Base-by-base conservation (phyloP, 2,797 vertebrate species). In the Xiphorhynchus erythropygius region DNA sequence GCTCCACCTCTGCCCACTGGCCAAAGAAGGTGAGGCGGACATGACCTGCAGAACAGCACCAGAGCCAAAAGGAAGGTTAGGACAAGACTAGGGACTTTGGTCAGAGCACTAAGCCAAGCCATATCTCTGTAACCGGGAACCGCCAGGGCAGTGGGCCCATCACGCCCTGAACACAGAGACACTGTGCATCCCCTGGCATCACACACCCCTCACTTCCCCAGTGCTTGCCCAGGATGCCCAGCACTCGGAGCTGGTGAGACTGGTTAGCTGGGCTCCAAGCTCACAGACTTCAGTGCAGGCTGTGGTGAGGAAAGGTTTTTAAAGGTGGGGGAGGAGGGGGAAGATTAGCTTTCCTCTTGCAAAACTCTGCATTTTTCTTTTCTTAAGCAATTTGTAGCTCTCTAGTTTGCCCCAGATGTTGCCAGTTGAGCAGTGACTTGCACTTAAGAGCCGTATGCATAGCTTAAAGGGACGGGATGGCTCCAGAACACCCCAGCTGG, bases 1-100 rank as follows among this genome's bases (percentile, higher is more conserved):
- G 98, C 96, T 99, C 99, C 95, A 99, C 99, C 62, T 99, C 99
- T n/a, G 99, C 98, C 99, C 99, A 99, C 97, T 99, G 99, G 92
- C 99, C 99, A 89, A 99, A 99, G 97, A 99, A 99, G 0, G 99
- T 99, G 97, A 99, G 98, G 93, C 98, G 98, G 87, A 98, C 91
- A 11, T 99, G 99, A 96, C 99, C 99, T 99, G 97, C 70, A 76
- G 84, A 47, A 59, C 52, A 88, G 68, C 75, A 90, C 50, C 79
- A 78, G 47, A 47, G 47, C 35, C 68, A 81, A 76, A 76, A 60
- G 37, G 47, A 73, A 27, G 27, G 21, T 91, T 33, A 92, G 53
- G 56, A 47, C 50, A 68, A 59, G 67, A 53, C 37, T 7, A 63
- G 32, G 14, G 28, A 30, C 18, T 65, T 19, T 1, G 16, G 27